Evolutionary conservation across 2,113 vertebrate genomes (phyloP).

Genomic region (Heliornis fulica): DNA sequence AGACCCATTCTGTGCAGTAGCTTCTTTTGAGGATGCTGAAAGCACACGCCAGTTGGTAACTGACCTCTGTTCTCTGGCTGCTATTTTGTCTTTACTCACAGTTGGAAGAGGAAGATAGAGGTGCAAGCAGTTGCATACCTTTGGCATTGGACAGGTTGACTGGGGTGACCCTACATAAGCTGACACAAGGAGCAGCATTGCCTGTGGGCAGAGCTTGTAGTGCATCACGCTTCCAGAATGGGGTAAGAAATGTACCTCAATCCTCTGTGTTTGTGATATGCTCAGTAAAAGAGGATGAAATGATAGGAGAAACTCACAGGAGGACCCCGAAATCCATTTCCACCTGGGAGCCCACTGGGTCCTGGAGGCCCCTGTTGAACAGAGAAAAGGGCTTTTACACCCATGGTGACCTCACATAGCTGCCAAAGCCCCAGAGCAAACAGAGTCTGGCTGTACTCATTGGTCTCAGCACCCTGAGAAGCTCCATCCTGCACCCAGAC

Average conservation of each 20-base stretch:
- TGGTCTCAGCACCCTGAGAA: fast-evolving
- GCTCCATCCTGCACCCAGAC: not conserved
- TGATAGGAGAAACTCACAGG: constrained; percentile 76
- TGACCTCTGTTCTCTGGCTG: not conserved
- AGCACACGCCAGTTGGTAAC: not conserved
- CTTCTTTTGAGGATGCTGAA: not conserved
- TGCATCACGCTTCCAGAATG: not conserved
- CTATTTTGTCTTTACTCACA: not conserved
- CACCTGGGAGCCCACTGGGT: constrained; percentile 88
- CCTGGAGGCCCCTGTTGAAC: constrained; percentile 86
- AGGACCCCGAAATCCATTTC: constrained; percentile 85
- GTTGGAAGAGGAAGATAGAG: not conserved
- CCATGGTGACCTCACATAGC: fast-evolving
- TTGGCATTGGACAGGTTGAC: not conserved
- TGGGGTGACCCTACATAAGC: not conserved
- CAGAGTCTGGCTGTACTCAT: not conserved
- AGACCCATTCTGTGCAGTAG: not conserved
- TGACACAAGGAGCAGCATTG: not conserved
- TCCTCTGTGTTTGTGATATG: not conserved
- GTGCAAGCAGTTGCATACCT: not conserved
- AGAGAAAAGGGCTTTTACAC: not conserved
- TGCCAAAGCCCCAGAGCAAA: not conserved
- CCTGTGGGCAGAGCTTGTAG: not conserved
- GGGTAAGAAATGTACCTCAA: not conserved
- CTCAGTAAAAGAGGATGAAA: not conserved